Evolutionary conservation across 2,113 vertebrate species (phyloP), one percentile per base, ranked within the genome.

Genomic region (Sinocyclocheilus anshuiensis): DNA sequence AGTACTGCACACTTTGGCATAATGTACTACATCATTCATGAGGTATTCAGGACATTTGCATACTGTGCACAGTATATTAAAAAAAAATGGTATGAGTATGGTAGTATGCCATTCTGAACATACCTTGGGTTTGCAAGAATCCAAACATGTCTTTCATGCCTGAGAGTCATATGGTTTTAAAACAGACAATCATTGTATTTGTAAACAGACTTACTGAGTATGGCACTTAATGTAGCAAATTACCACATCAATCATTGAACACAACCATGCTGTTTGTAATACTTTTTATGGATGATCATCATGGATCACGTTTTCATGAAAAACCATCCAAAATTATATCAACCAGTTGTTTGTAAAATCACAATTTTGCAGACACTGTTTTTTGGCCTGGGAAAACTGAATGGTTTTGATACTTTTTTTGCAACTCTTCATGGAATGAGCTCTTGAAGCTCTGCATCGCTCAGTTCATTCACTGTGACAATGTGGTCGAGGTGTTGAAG

Each of bases 401-500:
- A 79, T 18, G 18, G 18, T 18, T 13, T 22, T 39, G 1, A 57
- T 6, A 22, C 20, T n/a, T 39, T 59, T 55, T 29, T 77, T 57
- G 24, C 12, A 72, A 39, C 69, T 61, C 9, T 63, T 96, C 93
- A 98, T 0, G 98, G 97, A 81, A 99, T 93, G 82, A 98, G 93
- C 55, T 93, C 93, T 36, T 95, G 91, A 88, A 99, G 94, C 86
- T 97, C 91, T 0, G 92, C 90, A 6, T 99, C 97, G 0, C 95
- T 94, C 86, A 99, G 94, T 83, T 96, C 94, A 1, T 99, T 99
- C 89, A 96, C 96, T 29, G 93, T 87, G 39, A 98, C 92, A 1
- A 99, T 99, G 92, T 97, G 95, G 69, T 97, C 95, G 16, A 99
- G 95, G 77, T 98, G 96, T 81, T 97, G 95, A 91, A 95, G 95